A percentile compares a stretch with the other conserved stretches of the same genome.
These are phyloP conservation scores for Uropsilus gracilis DNA, from an alignment of 2,113 vertebrate genomes.

Conservation along the genomic window DNA sequence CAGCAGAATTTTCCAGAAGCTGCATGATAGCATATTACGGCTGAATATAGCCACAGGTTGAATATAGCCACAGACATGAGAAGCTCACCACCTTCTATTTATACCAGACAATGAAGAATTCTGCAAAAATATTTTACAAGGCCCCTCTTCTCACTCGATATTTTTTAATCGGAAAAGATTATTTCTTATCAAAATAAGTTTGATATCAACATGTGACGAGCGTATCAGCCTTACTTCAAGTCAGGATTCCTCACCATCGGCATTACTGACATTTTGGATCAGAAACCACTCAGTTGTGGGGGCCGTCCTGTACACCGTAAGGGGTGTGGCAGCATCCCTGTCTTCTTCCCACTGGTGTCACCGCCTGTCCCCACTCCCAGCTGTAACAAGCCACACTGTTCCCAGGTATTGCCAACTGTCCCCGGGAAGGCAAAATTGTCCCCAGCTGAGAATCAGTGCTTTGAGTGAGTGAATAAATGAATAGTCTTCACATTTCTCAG, in stretches of 20 bases:
- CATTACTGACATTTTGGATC: too few species aligned
- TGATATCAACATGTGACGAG: neutral
- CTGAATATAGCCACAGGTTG: neutral
- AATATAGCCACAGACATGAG: neutral
- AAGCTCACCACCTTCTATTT: neutral
- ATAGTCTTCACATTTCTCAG: neutral
- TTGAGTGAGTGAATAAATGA: neutral
- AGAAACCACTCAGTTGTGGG: neutral
- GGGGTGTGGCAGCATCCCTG: rapidly evolving
- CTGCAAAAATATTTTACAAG: neutral
- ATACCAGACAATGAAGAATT: neutral
- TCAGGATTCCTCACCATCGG: neutral
- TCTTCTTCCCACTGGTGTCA: neutral
- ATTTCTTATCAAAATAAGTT: neutral
- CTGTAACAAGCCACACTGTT: neutral
- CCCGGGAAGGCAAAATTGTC: neutral
- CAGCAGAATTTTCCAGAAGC: neutral
- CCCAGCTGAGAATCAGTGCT: neutral
- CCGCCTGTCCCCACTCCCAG: neutral
- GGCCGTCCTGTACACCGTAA: rapidly evolving
- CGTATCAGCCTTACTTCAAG: neutral
- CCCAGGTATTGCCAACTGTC: neutral
- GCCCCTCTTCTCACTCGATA: neutral
- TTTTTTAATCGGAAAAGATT: neutral
- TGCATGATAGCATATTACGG: neutral